Percentiles rank a stretch among this genome's conserved stretches.
phyloP scores from a whole-genome alignment of 2,888 invertebrate genomes.

The Drosophila monieri region DNA sequence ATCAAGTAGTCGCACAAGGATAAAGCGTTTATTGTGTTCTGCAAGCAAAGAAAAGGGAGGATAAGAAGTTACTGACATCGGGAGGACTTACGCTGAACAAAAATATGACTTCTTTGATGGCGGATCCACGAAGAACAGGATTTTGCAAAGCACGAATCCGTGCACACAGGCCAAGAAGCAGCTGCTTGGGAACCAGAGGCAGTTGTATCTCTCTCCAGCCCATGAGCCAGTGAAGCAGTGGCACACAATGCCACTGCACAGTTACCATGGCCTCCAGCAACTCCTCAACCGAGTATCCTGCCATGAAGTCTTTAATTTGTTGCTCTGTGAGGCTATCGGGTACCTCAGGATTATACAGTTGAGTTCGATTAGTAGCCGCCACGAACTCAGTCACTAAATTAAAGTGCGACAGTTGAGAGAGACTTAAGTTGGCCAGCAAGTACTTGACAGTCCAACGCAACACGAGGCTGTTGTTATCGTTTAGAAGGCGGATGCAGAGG shows the following conservation, averaged over 20 bases:
- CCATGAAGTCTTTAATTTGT: slow-evolving; percentile 49
- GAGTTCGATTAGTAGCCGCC: slow-evolving; percentile 75
- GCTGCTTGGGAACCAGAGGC: slow-evolving; percentile 29
- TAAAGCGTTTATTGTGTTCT: slow-evolving; percentile 55
- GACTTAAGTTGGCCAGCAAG: slow-evolving; percentile 54
- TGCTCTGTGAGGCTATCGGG: slow-evolving; percentile 43
- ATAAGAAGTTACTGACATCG: not conserved
- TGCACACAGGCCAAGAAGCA: slow-evolving; percentile 60
- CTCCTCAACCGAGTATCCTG: not conserved
- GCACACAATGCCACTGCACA: slow-evolving; percentile 79
- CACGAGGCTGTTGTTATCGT: slow-evolving; percentile 79
- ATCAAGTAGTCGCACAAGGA: slow-evolving; percentile 65
- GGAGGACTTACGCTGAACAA: slow-evolving; percentile 42
- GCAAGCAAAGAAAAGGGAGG: not conserved
- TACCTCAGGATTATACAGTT: slow-evolving; percentile 70
- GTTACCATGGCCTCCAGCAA: slow-evolving; percentile 47
- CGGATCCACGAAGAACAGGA: slow-evolving; percentile 50
- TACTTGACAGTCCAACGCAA: slow-evolving; percentile 78
- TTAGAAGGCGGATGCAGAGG: slow-evolving; percentile 67
- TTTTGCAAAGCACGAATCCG: slow-evolving; percentile 70
- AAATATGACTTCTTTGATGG: slow-evolving; percentile 16
- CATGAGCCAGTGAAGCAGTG: slow-evolving; percentile 75
- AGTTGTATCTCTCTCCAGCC: slow-evolving; percentile 14
- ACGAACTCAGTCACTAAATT: slow-evolving; percentile 68
- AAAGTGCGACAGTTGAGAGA: slow-evolving; percentile 42